Conservation (phyloP, 1,140 invertebrate species). For the Trigoniulus corallinus region DNA sequence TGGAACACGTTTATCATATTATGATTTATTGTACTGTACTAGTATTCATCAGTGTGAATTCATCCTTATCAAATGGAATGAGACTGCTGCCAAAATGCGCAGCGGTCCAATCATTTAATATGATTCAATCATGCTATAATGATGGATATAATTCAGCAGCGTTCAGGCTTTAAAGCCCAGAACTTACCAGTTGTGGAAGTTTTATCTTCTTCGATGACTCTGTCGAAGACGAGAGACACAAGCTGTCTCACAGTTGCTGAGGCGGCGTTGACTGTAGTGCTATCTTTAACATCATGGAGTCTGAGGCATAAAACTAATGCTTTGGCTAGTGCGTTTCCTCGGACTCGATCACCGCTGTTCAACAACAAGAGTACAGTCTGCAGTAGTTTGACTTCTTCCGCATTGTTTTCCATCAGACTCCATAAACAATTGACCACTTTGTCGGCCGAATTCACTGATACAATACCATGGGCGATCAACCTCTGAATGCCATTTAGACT, state of each 20-base stretch:
- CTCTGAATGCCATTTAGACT: conserved; percentile 71
- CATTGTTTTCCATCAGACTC: conserved; percentile 76
- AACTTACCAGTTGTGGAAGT: conserved; percentile 7
- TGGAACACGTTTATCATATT: no score
- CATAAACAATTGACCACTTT: conserved; percentile 83
- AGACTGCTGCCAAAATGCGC: no score
- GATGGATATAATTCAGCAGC: no score
- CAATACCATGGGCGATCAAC: conserved; percentile 35
- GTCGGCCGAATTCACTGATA: conserved; percentile 38
- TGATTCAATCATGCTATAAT: no score
- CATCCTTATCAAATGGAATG: background rate
- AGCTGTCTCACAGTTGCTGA: conserved; percentile 91
- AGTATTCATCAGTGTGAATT: background rate
- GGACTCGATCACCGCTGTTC: conserved; percentile 83
- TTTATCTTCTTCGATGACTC: conserved; percentile 50
- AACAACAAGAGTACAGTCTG: conserved; percentile 88
- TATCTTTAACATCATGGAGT: conserved; percentile 83
- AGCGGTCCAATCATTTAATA: background rate
- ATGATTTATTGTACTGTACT: no score
- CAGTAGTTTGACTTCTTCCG: conserved; percentile 88
- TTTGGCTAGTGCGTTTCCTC: conserved; percentile 82
- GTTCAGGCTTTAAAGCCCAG: no score
- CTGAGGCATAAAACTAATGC: conserved; percentile 90
- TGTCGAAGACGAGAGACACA: conserved; percentile 90
- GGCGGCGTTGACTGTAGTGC: conserved; percentile 87